These are phyloP conservation scores for Callyntrura guangdongensis DNA, from an alignment of 2,888 invertebrate genomes.

Conservation along the genomic window DNA sequence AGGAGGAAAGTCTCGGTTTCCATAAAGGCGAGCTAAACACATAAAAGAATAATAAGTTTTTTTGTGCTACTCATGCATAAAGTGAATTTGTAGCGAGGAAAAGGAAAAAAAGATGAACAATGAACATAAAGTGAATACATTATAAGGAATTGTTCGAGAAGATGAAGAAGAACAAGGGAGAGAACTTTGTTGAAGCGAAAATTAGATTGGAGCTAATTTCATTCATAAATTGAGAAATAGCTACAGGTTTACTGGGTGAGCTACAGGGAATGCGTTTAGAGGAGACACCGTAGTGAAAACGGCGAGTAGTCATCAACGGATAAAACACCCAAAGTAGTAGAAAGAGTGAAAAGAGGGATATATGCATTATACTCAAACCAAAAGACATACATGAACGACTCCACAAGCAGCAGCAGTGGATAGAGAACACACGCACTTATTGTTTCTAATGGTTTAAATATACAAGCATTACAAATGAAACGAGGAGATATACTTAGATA, in stretches of 20 bases:
- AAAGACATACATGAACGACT: neutral
- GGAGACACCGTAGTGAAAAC: neutral
- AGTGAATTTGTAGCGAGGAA: slow-evolving; percentile 41
- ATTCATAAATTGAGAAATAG: slow-evolving; percentile 75
- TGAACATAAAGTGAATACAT: slow-evolving; percentile 10
- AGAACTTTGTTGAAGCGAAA: slow-evolving; percentile 70
- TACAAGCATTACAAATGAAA: too few relatives aligned
- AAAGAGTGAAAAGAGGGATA: neutral
- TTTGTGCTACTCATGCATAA: slow-evolving; percentile 53
- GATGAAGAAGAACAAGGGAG: slow-evolving; percentile 16
- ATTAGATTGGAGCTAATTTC: slow-evolving; percentile 77
- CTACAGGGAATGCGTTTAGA: neutral
- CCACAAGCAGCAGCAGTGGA: neutral
- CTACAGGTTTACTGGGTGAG: slow-evolving; percentile 61
- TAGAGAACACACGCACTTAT: neutral
- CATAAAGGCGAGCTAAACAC: neutral
- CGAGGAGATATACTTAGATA: neutral
- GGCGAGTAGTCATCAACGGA: neutral
- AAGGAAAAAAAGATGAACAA: slow-evolving; percentile 21
- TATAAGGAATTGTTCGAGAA: slow-evolving; percentile 36
- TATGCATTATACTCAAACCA: neutral
- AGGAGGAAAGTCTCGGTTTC: slow-evolving; percentile 8
- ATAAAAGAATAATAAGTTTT: slow-evolving; percentile 37
- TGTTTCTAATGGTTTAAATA: too few relatives aligned
- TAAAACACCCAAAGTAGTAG: neutral